These are phyloP conservation scores for Phocoena sinus DNA, from an alignment of 2,113 vertebrate genomes.

Conservation along the genomic window DNA sequence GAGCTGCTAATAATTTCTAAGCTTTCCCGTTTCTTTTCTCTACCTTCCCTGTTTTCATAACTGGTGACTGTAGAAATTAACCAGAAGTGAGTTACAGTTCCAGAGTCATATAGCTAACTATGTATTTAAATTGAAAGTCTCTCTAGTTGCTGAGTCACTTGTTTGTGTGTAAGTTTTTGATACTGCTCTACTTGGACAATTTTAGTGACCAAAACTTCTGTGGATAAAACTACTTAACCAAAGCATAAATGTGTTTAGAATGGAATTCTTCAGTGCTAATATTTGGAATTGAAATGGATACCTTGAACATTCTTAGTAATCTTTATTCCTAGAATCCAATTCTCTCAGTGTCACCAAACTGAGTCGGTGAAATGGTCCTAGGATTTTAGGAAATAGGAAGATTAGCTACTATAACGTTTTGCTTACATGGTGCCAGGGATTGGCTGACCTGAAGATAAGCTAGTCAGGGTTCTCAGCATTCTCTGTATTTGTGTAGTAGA, in stretches of 20 bases:
- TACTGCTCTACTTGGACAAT: background rate
- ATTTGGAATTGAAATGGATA: constrained; percentile 19
- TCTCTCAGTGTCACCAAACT: background rate
- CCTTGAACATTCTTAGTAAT: background rate
- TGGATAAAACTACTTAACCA: constrained; percentile 37
- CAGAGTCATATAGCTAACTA: background rate
- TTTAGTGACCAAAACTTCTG: background rate
- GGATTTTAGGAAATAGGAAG: constrained; percentile 6
- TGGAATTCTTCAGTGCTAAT: constrained; percentile 17
- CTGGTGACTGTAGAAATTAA: background rate
- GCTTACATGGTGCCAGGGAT: background rate
- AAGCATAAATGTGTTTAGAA: constrained; percentile 16
- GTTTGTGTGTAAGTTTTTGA: constrained; percentile 21
- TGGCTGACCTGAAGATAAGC: background rate
- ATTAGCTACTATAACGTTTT: background rate
- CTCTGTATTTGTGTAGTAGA: background rate
- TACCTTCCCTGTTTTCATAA: background rate
- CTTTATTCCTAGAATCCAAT: constrained; percentile 5
- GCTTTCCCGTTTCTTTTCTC: background rate
- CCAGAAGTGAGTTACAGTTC: background rate
- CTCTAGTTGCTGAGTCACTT: background rate
- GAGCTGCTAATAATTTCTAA: constrained; percentile 47
- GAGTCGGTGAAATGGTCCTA: background rate
- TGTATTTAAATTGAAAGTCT: background rate
- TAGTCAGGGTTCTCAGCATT: background rate